phyloP scores from a whole-genome alignment of 2,888 invertebrate genomes.

The Trichopria drosophilae region DNA sequence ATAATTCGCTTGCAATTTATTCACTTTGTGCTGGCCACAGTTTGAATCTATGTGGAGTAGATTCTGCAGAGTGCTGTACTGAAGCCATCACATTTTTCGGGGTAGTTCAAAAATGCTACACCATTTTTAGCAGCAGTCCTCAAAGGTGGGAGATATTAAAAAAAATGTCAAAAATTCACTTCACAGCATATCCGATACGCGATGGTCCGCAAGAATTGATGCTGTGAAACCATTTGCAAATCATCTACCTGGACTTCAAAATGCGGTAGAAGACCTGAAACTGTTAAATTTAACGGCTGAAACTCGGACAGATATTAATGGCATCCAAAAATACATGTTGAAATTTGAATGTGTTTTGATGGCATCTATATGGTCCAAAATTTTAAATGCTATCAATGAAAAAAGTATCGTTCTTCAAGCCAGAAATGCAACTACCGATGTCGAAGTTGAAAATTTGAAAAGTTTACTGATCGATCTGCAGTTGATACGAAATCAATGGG shows the following conservation, averaged over 20 bases:
- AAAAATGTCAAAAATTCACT: slow-evolving; percentile 4
- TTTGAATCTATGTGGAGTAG: slow-evolving; percentile 8
- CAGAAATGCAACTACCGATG: slow-evolving; percentile 3
- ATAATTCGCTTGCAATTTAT: neutral
- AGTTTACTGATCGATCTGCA: slow-evolving; percentile 3
- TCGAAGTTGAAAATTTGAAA: too few relatives aligned
- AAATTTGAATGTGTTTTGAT: slow-evolving; percentile 10
- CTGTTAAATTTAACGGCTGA: slow-evolving; percentile 7
- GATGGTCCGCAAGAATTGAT: slow-evolving; percentile 11
- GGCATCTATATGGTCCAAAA: slow-evolving; percentile 8
- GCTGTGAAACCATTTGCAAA: slow-evolving; percentile 7
- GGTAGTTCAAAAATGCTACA: slow-evolving; percentile 4
- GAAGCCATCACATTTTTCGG: slow-evolving; percentile 4
- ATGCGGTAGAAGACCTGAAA: too few relatives aligned
- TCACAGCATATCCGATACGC: neutral
- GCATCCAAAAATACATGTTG: slow-evolving; percentile 3
- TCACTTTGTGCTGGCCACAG: slow-evolving; percentile 1
- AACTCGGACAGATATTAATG: slow-evolving; percentile 3
- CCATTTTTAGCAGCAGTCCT: slow-evolving; percentile 4
- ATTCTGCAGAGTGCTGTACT: slow-evolving; percentile 1
- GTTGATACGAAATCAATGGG: slow-evolving; percentile 9
- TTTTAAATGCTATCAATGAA: slow-evolving; percentile 9
- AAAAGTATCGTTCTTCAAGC: slow-evolving; percentile 4
- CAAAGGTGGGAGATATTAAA: slow-evolving; percentile 10
- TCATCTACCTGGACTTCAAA: slow-evolving; percentile 1